phyloP scores from a whole-genome alignment of 2,797 vertebrate genomes.

The Catostomus latipinnis region DNA sequence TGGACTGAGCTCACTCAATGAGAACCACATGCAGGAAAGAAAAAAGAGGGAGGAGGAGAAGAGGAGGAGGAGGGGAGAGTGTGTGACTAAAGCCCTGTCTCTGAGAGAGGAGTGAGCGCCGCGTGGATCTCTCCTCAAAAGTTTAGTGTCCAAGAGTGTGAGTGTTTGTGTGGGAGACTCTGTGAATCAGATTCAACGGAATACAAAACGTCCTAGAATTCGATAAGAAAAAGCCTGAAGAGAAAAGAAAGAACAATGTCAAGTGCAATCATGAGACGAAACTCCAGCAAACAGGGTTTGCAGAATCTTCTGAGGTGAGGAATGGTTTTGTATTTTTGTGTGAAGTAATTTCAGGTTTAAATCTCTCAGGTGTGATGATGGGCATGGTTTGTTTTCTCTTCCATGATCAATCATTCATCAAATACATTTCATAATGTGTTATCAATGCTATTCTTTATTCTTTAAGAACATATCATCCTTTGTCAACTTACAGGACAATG shows the following conservation, averaged over 20 bases:
- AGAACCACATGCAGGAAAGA: conserved; percentile 83
- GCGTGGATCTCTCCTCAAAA: conserved; percentile 72
- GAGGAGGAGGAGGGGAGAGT: conserved; percentile 58
- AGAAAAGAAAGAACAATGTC: conserved; percentile 74
- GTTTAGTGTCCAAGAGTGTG: conserved; percentile 38
- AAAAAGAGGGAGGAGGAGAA: conserved; percentile 40
- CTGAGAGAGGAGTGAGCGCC: conserved; percentile 60
- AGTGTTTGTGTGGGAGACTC: conserved; percentile 32
- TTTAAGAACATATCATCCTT: conserved; percentile 1
- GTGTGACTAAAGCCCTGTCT: conserved; percentile 69
- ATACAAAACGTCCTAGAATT: conserved; percentile 65
- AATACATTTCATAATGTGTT: too few relatives aligned
- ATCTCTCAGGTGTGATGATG: conserved; percentile 25
- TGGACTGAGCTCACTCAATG: conserved; percentile 76
- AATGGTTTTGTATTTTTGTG: conserved; percentile 29
- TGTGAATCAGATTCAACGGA: conserved; percentile 36
- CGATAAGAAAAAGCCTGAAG: conserved; percentile 38
- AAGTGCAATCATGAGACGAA: conserved; percentile 81
- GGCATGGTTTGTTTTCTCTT: too few relatives aligned
- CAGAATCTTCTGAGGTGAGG: conserved; percentile 89
- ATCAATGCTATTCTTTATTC: neutral
- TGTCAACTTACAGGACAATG: neutral
- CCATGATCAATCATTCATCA: too few relatives aligned
- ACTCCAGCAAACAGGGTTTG: conserved; percentile 85
- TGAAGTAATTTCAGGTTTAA: conserved; percentile 12